Base-by-base conservation (phyloP, 92 coral and sea anemone genomes). In the Plumapathes pennacea region DNA sequence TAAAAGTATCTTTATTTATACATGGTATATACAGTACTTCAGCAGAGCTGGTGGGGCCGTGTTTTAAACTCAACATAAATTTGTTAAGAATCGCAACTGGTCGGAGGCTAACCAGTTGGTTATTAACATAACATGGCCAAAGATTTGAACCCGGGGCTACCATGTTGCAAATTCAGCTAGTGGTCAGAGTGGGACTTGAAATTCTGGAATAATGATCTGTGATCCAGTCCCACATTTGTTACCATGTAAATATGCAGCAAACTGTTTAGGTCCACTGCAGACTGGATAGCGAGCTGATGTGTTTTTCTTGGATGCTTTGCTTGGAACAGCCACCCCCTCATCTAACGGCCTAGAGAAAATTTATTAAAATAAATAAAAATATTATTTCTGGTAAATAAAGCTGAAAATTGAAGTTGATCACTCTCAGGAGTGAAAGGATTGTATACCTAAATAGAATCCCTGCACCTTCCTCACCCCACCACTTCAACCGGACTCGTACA, bases 211-310 rank as follows among this genome's bases (percentile, higher is more conserved):
- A n/a, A n/a, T n/a, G n/a, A n/a, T n/a, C n/a, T n/a, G n/a, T n/a
- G n/a, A n/a, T n/a, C n/a, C n/a, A n/a, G n/a, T n/a, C n/a, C n/a
- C n/a, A n/a, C n/a, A 30, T 10, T 32, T 19, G 37, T 54, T 66
- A 88, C 98, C 98, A 44, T 84, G 67, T 46, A 88, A 76, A 48
- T 92, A 92, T 13, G 98, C 89, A 44, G 81, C 59, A 77, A 92
- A 92, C 55, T 92, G 98, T 38, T 71, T 92, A 7, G 98, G 98
- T 39, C 98, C 98, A 69, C 98, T 92, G 48, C 98, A 92, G 10
- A 92, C 94, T 38, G 98, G 96, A 52, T 76, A 83, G 44, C 88
- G 64, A 19, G 69, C 90, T 49, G 82, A 54, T 12, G 76, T 60
- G 61, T 77, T 62, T 22, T 49, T 41, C 47, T 55, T 25, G 18